Percentiles rank a stretch among this genome's conserved stretches.
These are phyloP conservation scores for Empis stercorea DNA, from an alignment of 2,888 invertebrate species.

Conservation along the genomic window DNA sequence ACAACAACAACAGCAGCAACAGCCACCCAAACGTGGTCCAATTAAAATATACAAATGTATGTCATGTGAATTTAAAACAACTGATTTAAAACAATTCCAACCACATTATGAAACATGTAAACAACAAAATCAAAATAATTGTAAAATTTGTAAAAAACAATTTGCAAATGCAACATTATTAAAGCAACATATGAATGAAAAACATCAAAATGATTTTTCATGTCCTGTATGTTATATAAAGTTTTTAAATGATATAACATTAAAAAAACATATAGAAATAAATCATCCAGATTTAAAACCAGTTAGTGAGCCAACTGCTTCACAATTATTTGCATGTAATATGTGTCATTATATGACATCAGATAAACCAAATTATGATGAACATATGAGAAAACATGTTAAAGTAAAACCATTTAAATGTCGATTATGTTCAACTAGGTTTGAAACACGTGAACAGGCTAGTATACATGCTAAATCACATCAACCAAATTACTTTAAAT, in stretches of 20 bases:
- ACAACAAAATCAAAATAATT: constrained; percentile 30
- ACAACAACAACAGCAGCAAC: constrained; percentile 16
- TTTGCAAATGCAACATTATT: constrained; percentile 32
- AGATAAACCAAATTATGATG: constrained; percentile 32
- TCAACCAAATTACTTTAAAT: constrained; percentile 35
- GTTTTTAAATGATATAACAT: constrained; percentile 29
- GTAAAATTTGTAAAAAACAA: constrained; percentile 34
- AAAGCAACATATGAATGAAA: constrained; percentile 34
- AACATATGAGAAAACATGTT: constrained; percentile 34
- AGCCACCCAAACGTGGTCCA: constrained; percentile 17
- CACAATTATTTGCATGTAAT: constrained; percentile 31
- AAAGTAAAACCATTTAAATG: constrained; percentile 38
- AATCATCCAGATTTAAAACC: constrained; percentile 27
- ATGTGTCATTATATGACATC: constrained; percentile 35
- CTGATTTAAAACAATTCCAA: constrained; percentile 34
- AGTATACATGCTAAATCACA: constrained; percentile 36
- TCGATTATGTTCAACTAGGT: constrained; percentile 34
- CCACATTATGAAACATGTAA: constrained; percentile 36
- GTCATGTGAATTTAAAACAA: constrained; percentile 36
- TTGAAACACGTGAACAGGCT: constrained; percentile 35
- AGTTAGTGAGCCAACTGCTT: constrained; percentile 17
- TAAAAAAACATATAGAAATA: constrained; percentile 35
- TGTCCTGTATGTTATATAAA: constrained; percentile 34
- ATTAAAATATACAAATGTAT: constrained; percentile 37
- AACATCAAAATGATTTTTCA: constrained; percentile 20